Conservation (phyloP, 1,140 invertebrate genomes). For the Druon quercuslanigerum region DNA sequence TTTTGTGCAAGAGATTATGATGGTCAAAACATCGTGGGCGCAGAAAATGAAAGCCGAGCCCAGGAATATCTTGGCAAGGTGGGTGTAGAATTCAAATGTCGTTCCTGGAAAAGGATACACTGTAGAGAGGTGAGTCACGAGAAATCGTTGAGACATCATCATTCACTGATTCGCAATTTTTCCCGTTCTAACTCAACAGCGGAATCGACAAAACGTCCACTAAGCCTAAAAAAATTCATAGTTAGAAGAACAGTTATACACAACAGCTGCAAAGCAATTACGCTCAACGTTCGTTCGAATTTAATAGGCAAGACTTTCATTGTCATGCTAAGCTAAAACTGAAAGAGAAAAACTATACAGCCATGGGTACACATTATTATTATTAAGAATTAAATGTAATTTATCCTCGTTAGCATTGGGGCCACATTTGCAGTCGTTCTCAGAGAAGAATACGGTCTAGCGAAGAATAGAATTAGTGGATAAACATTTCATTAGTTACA, state of each 20-base stretch:
- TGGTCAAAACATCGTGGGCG: neutral
- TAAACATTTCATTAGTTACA: no score
- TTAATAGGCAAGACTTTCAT: neutral
- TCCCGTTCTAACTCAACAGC: neutral
- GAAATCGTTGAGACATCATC: conserved; percentile 1
- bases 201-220: neutral
- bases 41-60: neutral
- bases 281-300: neutral
- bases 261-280: neutral
- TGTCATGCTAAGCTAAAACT: neutral
- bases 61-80: neutral
- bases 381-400: conserved; percentile 5
- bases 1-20: neutral
- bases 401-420: conserved; percentile 10
- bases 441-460: neutral
- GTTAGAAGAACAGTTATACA: conserved; percentile 4
- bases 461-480: no score
- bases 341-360: neutral
- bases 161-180: conserved; percentile 22
- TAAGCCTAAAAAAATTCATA: neutral
- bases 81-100: neutral
- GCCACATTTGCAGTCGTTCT: neutral
- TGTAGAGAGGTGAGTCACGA: conserved; percentile 11
- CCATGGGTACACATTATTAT: neutral
- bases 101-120: conserved; percentile 2